Percentiles rank a stretch among this genome's conserved stretches.
Conservation (phyloP, 2,888 invertebrate genomes). For the Clistopyga incitator region DNA sequence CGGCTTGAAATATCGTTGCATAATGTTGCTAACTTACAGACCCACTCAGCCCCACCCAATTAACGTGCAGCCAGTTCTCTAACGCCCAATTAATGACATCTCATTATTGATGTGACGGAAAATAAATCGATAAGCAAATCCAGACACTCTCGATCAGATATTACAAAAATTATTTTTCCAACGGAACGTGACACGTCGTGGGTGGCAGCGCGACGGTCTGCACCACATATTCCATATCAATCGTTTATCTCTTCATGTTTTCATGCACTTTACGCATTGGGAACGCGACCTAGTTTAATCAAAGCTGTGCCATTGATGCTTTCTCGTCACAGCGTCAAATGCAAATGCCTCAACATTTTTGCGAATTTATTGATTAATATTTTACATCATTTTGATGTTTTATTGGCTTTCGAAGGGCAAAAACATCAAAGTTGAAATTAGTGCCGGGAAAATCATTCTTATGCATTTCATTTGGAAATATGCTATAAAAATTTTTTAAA, state of each 20-base stretch:
- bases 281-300: slow-evolving; percentile 42
- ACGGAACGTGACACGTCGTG: neutral
- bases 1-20: neutral
- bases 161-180: slow-evolving; percentile 8
- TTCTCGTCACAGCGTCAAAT: neutral
- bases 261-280: slow-evolving; percentile 17
- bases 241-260: slow-evolving; percentile 38
- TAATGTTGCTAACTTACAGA: neutral
- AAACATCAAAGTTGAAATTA: no score
- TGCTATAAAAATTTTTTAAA: no score
- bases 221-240: neutral
- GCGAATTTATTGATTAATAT: neutral
- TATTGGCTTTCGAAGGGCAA: no score
- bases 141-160: neutral
- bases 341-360: no score
- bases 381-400: no score
- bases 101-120: neutral
- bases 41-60: neutral
- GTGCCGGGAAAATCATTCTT: no score
- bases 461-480: no score
- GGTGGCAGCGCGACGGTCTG: neutral
- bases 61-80: neutral
- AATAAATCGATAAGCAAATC: neutral
- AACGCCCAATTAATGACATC: neutral
- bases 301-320: slow-evolving; percentile 25